phyloP scores from a whole-genome alignment of 92 coral and sea anemone species.

The Virgularia gustaviana region DNA sequence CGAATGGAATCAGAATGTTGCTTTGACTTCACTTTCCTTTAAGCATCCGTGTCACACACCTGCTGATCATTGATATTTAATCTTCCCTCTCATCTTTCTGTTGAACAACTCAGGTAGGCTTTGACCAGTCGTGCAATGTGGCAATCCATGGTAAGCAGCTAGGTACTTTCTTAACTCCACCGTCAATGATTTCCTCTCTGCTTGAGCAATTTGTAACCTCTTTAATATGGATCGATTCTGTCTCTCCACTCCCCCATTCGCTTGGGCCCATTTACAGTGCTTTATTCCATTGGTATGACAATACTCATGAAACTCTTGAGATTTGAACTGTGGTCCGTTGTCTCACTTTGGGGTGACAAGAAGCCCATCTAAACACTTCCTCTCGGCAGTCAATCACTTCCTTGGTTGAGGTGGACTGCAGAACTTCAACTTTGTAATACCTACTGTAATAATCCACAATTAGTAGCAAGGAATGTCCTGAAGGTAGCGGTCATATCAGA shows the following conservation, averaged over 20 bases:
- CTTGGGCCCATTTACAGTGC: conserved; percentile 56
- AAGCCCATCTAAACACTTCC: conserved; percentile 45
- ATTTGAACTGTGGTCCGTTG: conserved; percentile 53
- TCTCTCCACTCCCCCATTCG: conserved; percentile 49
- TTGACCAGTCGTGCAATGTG: conserved; percentile 50
- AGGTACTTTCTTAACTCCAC: conserved; percentile 36
- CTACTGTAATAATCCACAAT: not conserved
- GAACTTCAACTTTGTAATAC: conserved; percentile 22
- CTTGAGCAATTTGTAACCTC: conserved; percentile 57
- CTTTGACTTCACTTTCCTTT: no score
- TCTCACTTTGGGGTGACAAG: conserved; percentile 45
- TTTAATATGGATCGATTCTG: conserved; percentile 50
- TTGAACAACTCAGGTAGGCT: conserved; percentile 54
- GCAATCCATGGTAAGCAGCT: conserved; percentile 38
- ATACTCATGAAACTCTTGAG: conserved; percentile 40
- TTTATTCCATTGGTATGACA: conserved; percentile 45
- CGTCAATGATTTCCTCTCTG: conserved; percentile 41
- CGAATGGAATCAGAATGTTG: no score
- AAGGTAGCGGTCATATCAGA: conserved; percentile 53
- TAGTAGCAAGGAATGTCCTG: conserved; percentile 45
- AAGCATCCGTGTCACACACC: no score
- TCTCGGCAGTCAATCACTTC: conserved; percentile 34
- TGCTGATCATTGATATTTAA: no score
- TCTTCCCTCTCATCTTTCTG: conserved; percentile 48
- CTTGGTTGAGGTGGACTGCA: conserved; percentile 44